phyloP scores from a whole-genome alignment of 2,113 vertebrate species.

The Ancistrus triradiatus region DNA sequence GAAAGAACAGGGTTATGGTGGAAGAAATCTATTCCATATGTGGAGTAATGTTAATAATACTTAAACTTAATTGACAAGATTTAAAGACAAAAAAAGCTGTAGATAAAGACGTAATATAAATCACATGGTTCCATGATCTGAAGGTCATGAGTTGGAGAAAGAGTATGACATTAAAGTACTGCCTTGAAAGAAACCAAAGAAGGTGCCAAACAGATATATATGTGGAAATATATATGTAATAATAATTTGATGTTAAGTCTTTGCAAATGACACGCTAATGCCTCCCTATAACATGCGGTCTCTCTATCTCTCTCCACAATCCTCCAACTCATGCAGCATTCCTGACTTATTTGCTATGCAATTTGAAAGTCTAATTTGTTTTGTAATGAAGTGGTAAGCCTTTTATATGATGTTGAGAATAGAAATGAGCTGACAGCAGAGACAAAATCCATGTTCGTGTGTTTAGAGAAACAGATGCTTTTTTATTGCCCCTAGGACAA shows the following conservation, averaged over 20 bases:
- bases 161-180: background rate
- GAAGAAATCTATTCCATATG: too few species aligned
- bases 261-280: constrained; percentile 54
- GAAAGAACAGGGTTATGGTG: too few species aligned
- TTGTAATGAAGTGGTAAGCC: constrained; percentile 43
- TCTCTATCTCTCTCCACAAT: constrained; percentile 30
- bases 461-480: constrained; percentile 21
- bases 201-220: constrained; percentile 14
- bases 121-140: too few species aligned
- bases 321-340: constrained; percentile 28
- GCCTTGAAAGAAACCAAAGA: constrained; percentile 28
- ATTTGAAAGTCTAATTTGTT: constrained; percentile 53
- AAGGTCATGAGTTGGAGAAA: too few species aligned
- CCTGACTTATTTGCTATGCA: constrained; percentile 37
- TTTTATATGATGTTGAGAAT: constrained; percentile 43
- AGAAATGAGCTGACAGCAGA: constrained; percentile 36
- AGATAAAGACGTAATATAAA: too few species aligned
- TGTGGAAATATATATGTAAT: constrained; percentile 42
- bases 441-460: constrained; percentile 32
- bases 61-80: too few species aligned
- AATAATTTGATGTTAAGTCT: constrained; percentile 51
- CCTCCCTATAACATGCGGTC: constrained; percentile 19
- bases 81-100: too few species aligned
- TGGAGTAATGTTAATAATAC: too few species aligned
- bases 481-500: constrained; percentile 7